Evolutionary conservation across 2,888 invertebrate species (phyloP), one percentile per base, ranked within the genome.

Genomic region (Napeogenes sylphis): DNA sequence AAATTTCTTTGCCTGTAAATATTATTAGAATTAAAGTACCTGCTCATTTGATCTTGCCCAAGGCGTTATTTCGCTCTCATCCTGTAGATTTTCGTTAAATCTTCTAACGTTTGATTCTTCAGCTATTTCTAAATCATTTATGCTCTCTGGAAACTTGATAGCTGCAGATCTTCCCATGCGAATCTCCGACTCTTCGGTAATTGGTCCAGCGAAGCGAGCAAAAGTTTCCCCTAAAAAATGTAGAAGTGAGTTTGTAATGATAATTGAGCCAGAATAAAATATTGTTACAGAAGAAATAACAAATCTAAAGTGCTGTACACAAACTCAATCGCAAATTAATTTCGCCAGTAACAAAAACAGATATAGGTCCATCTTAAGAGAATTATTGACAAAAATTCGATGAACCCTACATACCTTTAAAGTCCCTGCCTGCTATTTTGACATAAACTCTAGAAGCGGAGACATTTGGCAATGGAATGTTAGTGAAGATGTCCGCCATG

Each of bases 341-440:
- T 21, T 21, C 21, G 21, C 21, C 21, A 21, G 21, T 21, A 21
- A 21, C 21, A 21, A 21, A 21, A 21, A 21, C 21, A 21, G 3
- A 42, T 42, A 42, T 42, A 42, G 8, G 4, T 12, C 21, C 8
- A 8, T 42, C 42, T 35, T 35, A 35, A 35, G 35, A 35, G 35
- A 35, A 6, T 35, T 0, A 35, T 35, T 42, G 10, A 10, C 12
- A 62, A 8, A n/a, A 21, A 57, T 55, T 32, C 42, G n/a, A n/a
- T 13, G 14, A n/a, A 12, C 4, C 32, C 14, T 33, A 51, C 61
- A 68, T 73, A 90, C 91, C 91, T 75, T 75, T 78, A 0, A 82
- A 59, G 51, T 91, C 90, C 65, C 90, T 80, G 0, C 91, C 91
- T 0, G 84, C 75, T 4, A 91, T 84, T 70, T 87, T 90, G 32